These are phyloP conservation scores for Toxostoma redivivum DNA, from an alignment of 2,113 vertebrate genomes.

Conservation along the genomic window DNA sequence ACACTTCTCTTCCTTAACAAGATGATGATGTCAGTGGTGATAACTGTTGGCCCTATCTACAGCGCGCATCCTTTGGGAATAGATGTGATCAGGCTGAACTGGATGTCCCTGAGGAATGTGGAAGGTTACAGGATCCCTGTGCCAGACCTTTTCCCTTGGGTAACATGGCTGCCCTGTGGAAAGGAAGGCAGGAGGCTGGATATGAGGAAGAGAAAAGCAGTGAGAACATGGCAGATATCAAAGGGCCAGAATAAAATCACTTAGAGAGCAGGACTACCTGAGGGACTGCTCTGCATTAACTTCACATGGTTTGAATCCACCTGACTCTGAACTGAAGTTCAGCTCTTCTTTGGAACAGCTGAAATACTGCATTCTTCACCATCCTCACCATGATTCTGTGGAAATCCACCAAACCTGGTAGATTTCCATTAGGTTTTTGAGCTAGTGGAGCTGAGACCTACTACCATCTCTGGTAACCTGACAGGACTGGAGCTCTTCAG, in stretches of 20 bases:
- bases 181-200: neutral
- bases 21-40: neutral
- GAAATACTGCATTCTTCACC: neutral
- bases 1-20: neutral
- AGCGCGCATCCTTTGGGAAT: neutral
- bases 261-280: neutral
- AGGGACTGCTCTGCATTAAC: neutral
- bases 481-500: neutral
- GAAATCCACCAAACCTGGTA: neutral
- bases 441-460: neutral
- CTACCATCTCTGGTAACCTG: neutral
- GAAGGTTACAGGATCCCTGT: neutral
- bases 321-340: neutral
- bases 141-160: neutral
- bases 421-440: neutral
- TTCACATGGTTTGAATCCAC: neutral
- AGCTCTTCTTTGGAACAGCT: neutral
- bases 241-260: neutral
- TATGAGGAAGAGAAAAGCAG: neutral
- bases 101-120: neutral
- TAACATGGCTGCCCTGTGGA: rapidly evolving
- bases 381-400: neutral
- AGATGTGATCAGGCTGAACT: neutral
- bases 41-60: neutral
- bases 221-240: neutral